Base-by-base conservation (phyloP, 1,140 invertebrate genomes). In the Drosophila mauritiana region DNA sequence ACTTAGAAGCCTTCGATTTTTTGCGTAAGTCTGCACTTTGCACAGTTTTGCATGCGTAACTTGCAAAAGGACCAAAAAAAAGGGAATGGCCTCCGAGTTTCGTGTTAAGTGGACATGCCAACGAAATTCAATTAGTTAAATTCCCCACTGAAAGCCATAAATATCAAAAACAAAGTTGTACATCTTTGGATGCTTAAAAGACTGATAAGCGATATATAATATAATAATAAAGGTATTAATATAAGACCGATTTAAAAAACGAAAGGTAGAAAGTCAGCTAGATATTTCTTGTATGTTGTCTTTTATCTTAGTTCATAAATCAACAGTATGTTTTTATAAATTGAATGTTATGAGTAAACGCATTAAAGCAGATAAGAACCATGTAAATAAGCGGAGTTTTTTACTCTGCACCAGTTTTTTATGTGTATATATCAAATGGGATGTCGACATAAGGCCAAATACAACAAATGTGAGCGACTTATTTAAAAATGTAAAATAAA, bases 401-500 rank as follows among this genome's bases (percentile, higher is more conserved):
- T 31, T 17, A 20, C 42, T 13, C 22, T 42, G 10, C 11, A 12
- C 1, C 6, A 3, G 15, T 31, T 49, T 36, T 68, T 27, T 42
- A 10, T 51, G 37, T 27, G 36, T 46, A 39, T 56, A 61, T 22
- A 46, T 45, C 67, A 65, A 56, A 77, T 73, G 67, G 62, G 46
- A 64, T 39, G 52, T 37, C 49, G 37, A 31, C 31, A 6, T 15
- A 43, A 17, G 51, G 56, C 42, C 42, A 46, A 48, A 67, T 42
- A 12, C 46, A 64, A 68, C 61, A 88, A 78, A 86, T 76, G 63
- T 68, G 55, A 42, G 78, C 48, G 84, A 83, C 69, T 86, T 88
- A 83, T 88, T 86, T 79, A 79, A 86, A 88, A 79, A 86, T 83
- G 62, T 88, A 79, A 88, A 88, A 83, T 61, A 86, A 86, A 86